A percentile compares a stretch with the other conserved stretches of the same genome.
Evolutionary conservation across 2,797 vertebrate species (phyloP).

Genomic region (Neosilurus hyrtlii): DNA sequence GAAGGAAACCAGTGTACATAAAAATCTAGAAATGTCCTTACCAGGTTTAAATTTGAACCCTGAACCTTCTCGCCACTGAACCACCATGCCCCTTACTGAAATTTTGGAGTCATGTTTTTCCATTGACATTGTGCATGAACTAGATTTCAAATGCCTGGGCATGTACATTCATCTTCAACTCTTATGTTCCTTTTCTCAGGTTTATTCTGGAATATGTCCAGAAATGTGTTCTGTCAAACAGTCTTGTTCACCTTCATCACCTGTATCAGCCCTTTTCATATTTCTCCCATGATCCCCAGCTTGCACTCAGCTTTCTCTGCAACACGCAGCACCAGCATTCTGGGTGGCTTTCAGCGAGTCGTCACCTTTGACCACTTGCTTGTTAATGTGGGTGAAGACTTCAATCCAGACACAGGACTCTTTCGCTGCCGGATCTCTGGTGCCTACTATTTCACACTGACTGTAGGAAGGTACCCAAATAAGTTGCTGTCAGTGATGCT

Average conservation of each 20-base stretch:
- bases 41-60: too few species aligned
- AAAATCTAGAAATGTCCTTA: too few species aligned
- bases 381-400: conserved; percentile 76
- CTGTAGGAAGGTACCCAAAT: conserved; percentile 76
- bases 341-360: conserved; percentile 68
- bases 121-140: background rate
- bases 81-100: too few species aligned
- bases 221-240: conserved; percentile 56
- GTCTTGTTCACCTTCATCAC: conserved; percentile 55
- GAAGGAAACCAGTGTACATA: too few species aligned
- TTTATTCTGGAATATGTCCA: conserved; percentile 55
- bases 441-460: conserved; percentile 77
- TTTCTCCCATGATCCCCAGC: conserved; percentile 50
- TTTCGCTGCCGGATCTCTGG: conserved; percentile 76
- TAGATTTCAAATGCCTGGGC: background rate
- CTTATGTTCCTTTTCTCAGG: conserved; percentile 21
- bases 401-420: conserved; percentile 71
- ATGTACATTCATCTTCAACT: background rate
- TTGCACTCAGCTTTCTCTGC: conserved; percentile 78
- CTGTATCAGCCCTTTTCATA: conserved; percentile 56
- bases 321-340: conserved; percentile 68
- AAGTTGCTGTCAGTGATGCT: conserved; percentile 79
- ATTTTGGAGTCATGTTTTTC: too few species aligned
- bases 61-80: too few species aligned
- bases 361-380: conserved; percentile 76